Percentiles rank a stretch among this genome's conserved stretches.
phyloP scores from a whole-genome alignment of 2,113 vertebrate species.

The Ramphastos sulfuratus region DNA sequence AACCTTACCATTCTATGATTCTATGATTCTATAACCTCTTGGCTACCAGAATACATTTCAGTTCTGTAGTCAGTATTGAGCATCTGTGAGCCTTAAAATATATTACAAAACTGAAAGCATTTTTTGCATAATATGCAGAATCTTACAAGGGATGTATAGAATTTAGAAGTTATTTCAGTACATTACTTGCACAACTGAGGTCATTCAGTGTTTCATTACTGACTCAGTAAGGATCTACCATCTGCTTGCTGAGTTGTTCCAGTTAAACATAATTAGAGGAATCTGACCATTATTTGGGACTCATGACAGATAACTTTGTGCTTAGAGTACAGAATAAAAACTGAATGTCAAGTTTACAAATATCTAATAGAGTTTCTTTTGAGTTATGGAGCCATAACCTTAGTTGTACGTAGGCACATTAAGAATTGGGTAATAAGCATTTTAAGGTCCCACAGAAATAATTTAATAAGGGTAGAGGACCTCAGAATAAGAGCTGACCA shows the following conservation, averaged over 20 bases:
- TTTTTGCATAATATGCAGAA: not conserved
- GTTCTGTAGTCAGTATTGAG: not conserved
- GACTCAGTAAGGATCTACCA: not conserved
- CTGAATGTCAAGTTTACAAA: not conserved
- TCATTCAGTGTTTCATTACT: not conserved
- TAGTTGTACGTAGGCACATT: not conserved
- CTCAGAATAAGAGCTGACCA: not conserved
- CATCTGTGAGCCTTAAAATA: not conserved
- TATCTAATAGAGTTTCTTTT: not conserved
- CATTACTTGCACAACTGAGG: not conserved
- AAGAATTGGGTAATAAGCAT: not conserved
- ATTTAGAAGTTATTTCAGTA: not conserved
- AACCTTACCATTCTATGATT: too few relatives aligned
- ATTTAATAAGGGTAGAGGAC: not conserved
- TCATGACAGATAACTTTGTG: not conserved
- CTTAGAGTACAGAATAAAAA: not conserved
- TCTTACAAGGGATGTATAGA: not conserved
- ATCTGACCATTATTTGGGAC: not conserved
- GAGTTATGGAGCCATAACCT: not conserved
- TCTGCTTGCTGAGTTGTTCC: not conserved
- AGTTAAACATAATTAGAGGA: not conserved
- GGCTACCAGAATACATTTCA: not conserved
- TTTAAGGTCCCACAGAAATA: not conserved
- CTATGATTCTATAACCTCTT: too few relatives aligned
- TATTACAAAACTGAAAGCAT: not conserved